Percentiles rank a stretch among this genome's conserved stretches.
Conservation (phyloP, 92 coral and sea anemone species). For the Zoanthus sansibaricus region DNA sequence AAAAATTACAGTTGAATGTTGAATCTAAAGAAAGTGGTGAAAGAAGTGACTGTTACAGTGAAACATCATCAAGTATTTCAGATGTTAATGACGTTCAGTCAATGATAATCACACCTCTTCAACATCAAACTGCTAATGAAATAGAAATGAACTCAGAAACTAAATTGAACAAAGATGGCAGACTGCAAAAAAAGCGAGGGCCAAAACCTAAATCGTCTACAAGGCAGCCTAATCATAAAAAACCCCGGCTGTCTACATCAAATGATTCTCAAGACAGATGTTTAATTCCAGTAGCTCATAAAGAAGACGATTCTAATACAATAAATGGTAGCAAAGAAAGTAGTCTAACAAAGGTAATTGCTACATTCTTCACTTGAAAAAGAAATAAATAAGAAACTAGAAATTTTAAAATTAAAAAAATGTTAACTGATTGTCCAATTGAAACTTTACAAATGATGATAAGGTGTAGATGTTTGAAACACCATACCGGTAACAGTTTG, state of each 20-base stretch:
- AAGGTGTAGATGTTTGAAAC: too few relatives aligned
- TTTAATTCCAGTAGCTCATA: constrained; percentile 52
- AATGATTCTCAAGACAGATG: constrained; percentile 72
- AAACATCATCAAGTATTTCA: constrained; percentile 40
- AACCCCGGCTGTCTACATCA: constrained; percentile 64
- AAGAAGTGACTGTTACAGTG: constrained; percentile 50
- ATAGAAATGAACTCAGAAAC: constrained; percentile 48
- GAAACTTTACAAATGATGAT: too few relatives aligned
- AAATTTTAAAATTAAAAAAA: too few relatives aligned
- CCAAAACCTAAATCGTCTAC: constrained; percentile 70
- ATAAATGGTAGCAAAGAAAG: constrained; percentile 14
- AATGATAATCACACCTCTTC: constrained; percentile 42
- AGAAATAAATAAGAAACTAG: too few relatives aligned
- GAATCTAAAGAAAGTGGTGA: constrained; percentile 36
- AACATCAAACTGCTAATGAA: constrained; percentile 57
- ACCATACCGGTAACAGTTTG: too few relatives aligned
- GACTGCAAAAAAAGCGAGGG: constrained; percentile 72
- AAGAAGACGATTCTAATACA: constrained; percentile 63
- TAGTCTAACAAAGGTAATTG: neutral
- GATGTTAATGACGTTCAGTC: constrained; percentile 38
- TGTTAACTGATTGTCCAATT: too few relatives aligned
- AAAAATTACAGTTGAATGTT: neutral
- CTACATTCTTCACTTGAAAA: too few relatives aligned
- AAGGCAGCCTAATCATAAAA: constrained; percentile 67
- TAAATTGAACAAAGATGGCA: constrained; percentile 65